phyloP scores from a whole-genome alignment of 2,113 vertebrate genomes.

The Chamaea fasciata region DNA sequence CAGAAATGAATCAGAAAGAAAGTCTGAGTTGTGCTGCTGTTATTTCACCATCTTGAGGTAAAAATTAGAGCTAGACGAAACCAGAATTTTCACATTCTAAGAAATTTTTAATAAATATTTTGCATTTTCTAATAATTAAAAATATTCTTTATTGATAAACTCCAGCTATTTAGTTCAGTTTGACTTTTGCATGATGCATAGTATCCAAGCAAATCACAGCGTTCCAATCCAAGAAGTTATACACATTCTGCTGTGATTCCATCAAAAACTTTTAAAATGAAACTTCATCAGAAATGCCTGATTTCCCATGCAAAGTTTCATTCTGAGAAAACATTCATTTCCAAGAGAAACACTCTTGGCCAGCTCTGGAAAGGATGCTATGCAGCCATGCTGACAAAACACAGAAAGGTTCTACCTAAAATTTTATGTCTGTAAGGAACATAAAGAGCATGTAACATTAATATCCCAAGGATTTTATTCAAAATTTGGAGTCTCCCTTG shows the following conservation, averaged over 20 bases:
- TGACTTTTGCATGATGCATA: background rate
- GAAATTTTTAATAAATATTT: background rate
- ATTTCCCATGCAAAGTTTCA: background rate
- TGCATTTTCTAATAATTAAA: background rate
- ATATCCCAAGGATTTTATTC: background rate
- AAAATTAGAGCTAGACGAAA: background rate
- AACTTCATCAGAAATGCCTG: background rate
- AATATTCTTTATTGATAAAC: background rate
- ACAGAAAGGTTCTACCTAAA: background rate
- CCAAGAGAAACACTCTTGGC: background rate
- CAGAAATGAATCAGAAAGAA: constrained; percentile 1
- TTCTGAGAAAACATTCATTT: background rate
- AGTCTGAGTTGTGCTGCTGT: background rate
- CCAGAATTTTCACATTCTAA: background rate
- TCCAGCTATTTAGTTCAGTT: background rate
- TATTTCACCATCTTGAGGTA: background rate
- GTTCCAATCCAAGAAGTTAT: background rate
- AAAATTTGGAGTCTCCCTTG: background rate
- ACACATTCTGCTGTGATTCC: background rate
- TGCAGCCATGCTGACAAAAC: background rate
- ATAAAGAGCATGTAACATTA: background rate
- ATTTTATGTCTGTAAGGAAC: background rate
- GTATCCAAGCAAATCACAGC: background rate
- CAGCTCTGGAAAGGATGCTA: background rate
- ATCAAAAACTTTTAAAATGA: background rate